Percentiles rank a stretch among this genome's conserved stretches.
These are phyloP conservation scores for Drosophila leontia DNA, from an alignment of 1,140 invertebrate species.

Conservation along the genomic window DNA sequence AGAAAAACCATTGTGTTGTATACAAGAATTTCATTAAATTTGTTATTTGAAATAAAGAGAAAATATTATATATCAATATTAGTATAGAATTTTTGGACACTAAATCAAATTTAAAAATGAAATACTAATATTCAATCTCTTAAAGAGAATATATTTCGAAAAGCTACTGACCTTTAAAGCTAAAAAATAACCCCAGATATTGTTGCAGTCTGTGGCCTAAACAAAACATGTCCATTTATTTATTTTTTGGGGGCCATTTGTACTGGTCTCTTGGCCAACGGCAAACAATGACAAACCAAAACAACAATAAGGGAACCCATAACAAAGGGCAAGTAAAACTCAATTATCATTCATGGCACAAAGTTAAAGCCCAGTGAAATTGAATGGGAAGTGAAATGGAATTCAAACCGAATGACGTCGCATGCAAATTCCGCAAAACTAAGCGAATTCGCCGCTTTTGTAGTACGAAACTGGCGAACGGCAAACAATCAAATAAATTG, in stretches of 20 bases:
- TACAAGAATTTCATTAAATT: background rate
- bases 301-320: conserved; percentile 20
- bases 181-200: background rate
- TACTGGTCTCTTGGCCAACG: conserved; percentile 8
- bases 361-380: conserved; percentile 62
- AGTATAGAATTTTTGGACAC: background rate
- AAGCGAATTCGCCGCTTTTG: conserved; percentile 40
- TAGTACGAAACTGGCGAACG: conserved; percentile 30
- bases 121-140: background rate
- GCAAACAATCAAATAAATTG: conserved; percentile 68
- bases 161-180: background rate
- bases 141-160: background rate
- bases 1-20: background rate
- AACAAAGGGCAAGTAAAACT: conserved; percentile 53
- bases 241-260: background rate
- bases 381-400: conserved; percentile 52
- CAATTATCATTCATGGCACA: conserved; percentile 74
- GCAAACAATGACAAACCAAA: conserved; percentile 54
- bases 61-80: background rate
- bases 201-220: background rate
- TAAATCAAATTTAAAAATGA: background rate
- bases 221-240: background rate
- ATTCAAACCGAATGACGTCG: conserved; percentile 53
- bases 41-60: background rate
- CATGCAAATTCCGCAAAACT: conserved; percentile 58